A percentile compares a stretch with the other conserved stretches of the same genome.
phyloP scores from a whole-genome alignment of 2,797 vertebrate genomes.

The Acanthiza pusilla region DNA sequence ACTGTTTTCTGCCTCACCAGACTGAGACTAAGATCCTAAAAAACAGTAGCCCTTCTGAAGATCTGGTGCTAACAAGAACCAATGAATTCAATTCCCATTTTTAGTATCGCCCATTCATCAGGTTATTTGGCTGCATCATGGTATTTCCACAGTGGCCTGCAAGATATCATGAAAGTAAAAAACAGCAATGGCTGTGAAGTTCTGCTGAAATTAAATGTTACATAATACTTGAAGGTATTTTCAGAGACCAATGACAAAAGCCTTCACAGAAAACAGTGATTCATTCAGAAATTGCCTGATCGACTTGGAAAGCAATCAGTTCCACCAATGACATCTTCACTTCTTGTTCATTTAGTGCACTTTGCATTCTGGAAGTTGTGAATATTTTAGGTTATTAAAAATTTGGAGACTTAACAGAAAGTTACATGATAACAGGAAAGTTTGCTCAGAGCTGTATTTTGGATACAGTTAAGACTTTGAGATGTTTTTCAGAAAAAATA shows the following conservation, averaged over 20 bases:
- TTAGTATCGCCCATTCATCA: slow-evolving; percentile 4
- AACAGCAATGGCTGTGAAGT: background rate
- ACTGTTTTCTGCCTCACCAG: background rate
- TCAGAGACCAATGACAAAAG: background rate
- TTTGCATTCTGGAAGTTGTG: background rate
- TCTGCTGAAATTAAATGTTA: background rate
- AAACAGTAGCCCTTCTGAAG: background rate
- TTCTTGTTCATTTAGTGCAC: background rate
- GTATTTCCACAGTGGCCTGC: slow-evolving; percentile 8
- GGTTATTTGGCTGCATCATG: background rate
- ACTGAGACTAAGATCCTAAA: background rate
- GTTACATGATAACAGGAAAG: background rate
- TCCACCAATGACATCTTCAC: background rate
- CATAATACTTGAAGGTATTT: background rate
- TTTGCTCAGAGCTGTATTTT: background rate
- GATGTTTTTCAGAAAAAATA: background rate
- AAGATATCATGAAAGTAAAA: background rate
- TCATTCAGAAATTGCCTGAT: background rate
- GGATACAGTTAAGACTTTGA: background rate
- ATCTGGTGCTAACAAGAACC: background rate
- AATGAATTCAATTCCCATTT: slow-evolving; percentile 9
- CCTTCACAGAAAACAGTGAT: background rate
- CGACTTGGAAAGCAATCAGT: background rate
- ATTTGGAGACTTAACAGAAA: background rate
- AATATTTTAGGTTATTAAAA: background rate